These are phyloP conservation scores for Phrynocephalus versicolor DNA, from an alignment of 2,113 vertebrate genomes.

Conservation along the genomic window DNA sequence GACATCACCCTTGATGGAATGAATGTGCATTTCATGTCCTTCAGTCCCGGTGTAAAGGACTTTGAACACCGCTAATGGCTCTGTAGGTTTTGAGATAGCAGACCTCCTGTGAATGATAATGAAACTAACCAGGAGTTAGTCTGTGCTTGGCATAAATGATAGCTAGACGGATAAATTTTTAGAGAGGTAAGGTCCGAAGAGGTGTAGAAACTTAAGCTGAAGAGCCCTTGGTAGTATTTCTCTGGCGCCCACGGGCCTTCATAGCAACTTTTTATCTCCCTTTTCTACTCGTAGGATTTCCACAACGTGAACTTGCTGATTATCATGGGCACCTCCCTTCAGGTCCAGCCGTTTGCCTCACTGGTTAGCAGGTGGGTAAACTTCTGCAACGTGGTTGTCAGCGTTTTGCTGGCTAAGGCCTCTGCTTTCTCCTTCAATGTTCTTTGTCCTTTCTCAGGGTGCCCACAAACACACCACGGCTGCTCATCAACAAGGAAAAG, in stretches of 20 bases:
- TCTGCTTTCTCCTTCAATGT: neutral
- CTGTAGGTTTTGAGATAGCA: neutral
- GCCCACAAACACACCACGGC: slow-evolving; percentile 82
- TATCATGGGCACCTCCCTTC: slow-evolving; percentile 91
- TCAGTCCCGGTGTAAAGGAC: neutral
- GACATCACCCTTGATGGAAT: neutral
- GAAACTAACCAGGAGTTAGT: neutral
- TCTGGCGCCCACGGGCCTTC: neutral
- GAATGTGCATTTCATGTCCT: neutral
- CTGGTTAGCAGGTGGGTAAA: slow-evolving; percentile 83
- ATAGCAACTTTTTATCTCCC: neutral
- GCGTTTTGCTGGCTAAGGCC: neutral
- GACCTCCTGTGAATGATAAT: neutral
- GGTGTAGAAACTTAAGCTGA: neutral
- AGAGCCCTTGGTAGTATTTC: neutral
- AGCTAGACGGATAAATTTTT: neutral
- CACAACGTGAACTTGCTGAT: slow-evolving; percentile 87
- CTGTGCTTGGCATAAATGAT: neutral
- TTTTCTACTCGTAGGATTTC: slow-evolving; percentile 78
- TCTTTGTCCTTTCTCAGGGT: slow-evolving; percentile 71
- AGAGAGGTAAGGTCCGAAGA: fast-evolving
- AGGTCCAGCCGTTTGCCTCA: slow-evolving; percentile 92
- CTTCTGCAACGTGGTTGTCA: fast-evolving
- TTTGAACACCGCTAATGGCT: neutral
- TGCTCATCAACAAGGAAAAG: slow-evolving; percentile 94